phyloP scores from a whole-genome alignment of 2,797 vertebrate genomes.

The Cirrhinus molitorella region DNA sequence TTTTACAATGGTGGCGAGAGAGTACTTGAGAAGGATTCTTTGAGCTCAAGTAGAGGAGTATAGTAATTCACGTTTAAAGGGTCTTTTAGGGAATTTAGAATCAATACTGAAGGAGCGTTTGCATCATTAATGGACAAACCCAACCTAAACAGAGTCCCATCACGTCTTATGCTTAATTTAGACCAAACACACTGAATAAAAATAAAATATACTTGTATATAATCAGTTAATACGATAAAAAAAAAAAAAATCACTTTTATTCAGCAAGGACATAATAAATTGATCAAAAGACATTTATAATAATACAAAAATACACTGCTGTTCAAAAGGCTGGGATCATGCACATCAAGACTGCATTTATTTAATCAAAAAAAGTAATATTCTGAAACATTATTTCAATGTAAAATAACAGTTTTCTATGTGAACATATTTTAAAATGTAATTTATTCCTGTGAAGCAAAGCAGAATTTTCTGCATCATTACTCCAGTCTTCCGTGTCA shows the following conservation, averaged over 20 bases:
- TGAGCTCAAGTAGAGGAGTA: slow-evolving; percentile 16
- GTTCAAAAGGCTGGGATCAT: too few relatives aligned
- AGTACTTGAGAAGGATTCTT: slow-evolving; percentile 35
- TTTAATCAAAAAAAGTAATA: too few relatives aligned
- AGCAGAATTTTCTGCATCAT: background rate
- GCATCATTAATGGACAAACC: background rate
- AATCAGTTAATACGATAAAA: background rate
- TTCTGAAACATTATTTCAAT: too few relatives aligned
- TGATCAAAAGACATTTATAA: background rate
- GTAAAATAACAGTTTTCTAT: too few relatives aligned
- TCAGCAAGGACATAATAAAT: background rate
- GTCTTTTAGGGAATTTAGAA: slow-evolving; percentile 15
- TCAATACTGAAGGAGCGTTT: slow-evolving; percentile 32
- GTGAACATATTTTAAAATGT: too few relatives aligned
- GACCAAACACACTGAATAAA: background rate
- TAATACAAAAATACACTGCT: background rate
- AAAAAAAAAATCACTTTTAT: background rate
- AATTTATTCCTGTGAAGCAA: too few relatives aligned
- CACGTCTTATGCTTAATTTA: background rate
- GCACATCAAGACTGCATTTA: too few relatives aligned
- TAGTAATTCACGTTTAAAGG: slow-evolving; percentile 33
- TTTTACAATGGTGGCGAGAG: slow-evolving; percentile 38
- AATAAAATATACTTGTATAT: background rate
- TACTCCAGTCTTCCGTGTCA: background rate
- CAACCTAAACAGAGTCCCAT: background rate